Conservation (phyloP, 2,888 invertebrate genomes). For the Fragum sueziense region DNA sequence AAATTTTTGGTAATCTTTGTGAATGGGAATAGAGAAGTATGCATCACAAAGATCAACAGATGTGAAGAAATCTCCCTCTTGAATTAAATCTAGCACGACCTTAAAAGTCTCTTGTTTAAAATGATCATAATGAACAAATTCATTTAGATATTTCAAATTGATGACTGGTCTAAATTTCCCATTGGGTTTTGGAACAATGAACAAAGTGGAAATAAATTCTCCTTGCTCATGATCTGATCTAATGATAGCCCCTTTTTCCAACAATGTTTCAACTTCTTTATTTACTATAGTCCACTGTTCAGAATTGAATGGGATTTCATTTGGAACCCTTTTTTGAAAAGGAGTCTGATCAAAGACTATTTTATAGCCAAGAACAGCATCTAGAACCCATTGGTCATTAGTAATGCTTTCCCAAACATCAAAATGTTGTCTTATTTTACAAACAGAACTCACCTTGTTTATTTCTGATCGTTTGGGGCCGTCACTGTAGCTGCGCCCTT, state of each 20-base stretch:
- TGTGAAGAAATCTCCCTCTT: no score
- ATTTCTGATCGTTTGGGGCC: background rate
- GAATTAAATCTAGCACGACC: background rate
- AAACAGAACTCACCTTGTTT: background rate
- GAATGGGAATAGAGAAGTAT: no score
- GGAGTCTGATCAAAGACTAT: background rate
- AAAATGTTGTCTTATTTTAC: background rate
- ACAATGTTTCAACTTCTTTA: background rate
- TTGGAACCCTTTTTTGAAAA: background rate
- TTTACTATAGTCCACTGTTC: no score
- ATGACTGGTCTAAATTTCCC: background rate
- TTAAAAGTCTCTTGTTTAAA: background rate
- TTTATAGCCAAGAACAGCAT: conserved; percentile 11
- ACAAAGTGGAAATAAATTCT: background rate
- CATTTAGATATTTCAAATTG: no score
- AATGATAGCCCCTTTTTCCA: conserved; percentile 6
- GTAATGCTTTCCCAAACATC: background rate
- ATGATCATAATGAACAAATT: no score
- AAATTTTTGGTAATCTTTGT: no score
- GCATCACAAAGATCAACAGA: no score
- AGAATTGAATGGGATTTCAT: no score
- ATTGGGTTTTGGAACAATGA: background rate
- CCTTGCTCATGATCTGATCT: background rate
- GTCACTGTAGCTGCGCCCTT: background rate
- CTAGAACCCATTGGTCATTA: background rate